Evolutionary conservation across 1,140 invertebrate species (phyloP).

Genomic region (Zeugodacus cucurbitae): DNA sequence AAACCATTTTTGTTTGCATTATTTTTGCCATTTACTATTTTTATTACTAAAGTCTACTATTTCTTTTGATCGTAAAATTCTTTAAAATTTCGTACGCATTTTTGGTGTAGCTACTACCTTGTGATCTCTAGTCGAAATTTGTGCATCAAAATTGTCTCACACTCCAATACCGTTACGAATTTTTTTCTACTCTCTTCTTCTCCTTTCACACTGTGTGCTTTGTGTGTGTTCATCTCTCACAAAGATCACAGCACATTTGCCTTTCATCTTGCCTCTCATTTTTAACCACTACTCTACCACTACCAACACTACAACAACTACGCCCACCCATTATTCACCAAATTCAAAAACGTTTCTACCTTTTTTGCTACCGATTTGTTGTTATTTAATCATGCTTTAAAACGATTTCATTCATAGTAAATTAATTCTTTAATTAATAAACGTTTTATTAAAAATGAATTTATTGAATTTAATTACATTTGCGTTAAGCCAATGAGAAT

Average conservation of each 20-base stretch:
- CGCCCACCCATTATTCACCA: neutral
- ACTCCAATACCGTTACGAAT: neutral
- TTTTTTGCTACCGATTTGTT: conserved; percentile 4
- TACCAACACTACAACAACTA: neutral
- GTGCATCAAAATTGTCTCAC: neutral
- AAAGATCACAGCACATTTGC: neutral
- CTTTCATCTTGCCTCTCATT: neutral
- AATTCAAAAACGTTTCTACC: neutral
- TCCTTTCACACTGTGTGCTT: neutral
- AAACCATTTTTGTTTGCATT: neutral
- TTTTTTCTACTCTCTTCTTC: neutral
- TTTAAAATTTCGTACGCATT: neutral
- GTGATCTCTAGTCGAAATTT: conserved; percentile 7
- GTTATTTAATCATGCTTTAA: conserved; percentile 18
- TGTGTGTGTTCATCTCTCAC: neutral
- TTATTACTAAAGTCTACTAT: neutral
- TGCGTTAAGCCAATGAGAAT: conserved; percentile 65
- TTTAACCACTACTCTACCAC: neutral
- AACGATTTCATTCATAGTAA: conserved; percentile 18
- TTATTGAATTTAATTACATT: conserved; percentile 64
- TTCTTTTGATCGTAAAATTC: neutral
- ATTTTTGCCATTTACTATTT: too few species aligned
- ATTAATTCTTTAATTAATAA: conserved; percentile 45
- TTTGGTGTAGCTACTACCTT: neutral
- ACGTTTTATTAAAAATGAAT: conserved; percentile 52